These are phyloP conservation scores for Listronotus bonariensis DNA, from an alignment of 1,140 invertebrate genomes.

Conservation along the genomic window DNA sequence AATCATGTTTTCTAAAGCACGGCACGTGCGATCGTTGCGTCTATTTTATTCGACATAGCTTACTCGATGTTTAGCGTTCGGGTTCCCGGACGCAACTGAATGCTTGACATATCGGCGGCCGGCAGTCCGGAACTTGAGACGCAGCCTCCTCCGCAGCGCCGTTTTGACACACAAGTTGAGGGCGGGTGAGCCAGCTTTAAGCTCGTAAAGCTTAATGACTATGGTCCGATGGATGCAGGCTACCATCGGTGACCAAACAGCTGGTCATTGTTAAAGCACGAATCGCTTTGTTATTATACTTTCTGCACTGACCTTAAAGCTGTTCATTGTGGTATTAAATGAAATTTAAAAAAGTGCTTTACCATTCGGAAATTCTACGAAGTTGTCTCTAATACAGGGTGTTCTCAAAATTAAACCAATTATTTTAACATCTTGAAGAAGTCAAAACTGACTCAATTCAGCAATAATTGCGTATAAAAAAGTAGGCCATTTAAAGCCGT, in stretches of 20 bases:
- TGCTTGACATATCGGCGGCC: slow-evolving; percentile 13
- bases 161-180: slow-evolving; percentile 25
- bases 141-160: slow-evolving; percentile 38
- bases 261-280: slow-evolving; percentile 21
- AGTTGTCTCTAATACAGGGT: too few species aligned
- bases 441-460: too few species aligned
- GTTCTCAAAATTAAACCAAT: too few species aligned
- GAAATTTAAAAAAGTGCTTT: neutral
- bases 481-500: too few species aligned
- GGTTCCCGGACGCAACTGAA: slow-evolving; percentile 50
- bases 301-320: slow-evolving; percentile 13
- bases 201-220: slow-evolving; percentile 2
- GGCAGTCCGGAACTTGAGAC: slow-evolving; percentile 42
- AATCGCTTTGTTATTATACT: slow-evolving; percentile 20
- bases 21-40: slow-evolving; percentile 20
- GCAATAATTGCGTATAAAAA: too few species aligned
- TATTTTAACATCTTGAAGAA: too few species aligned
- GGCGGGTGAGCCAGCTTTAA: slow-evolving; percentile 11
- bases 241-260: slow-evolving; percentile 29
- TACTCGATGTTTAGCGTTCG: slow-evolving; percentile 38
- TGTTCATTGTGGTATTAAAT: neutral
- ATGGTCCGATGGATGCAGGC: slow-evolving; percentile 26
- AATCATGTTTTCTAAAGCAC: slow-evolving; percentile 12
- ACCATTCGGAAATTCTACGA: neutral
- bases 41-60: slow-evolving; percentile 6